phyloP scores from a whole-genome alignment of 1,140 invertebrate genomes.

The Brachionus calyciflorus region DNA sequence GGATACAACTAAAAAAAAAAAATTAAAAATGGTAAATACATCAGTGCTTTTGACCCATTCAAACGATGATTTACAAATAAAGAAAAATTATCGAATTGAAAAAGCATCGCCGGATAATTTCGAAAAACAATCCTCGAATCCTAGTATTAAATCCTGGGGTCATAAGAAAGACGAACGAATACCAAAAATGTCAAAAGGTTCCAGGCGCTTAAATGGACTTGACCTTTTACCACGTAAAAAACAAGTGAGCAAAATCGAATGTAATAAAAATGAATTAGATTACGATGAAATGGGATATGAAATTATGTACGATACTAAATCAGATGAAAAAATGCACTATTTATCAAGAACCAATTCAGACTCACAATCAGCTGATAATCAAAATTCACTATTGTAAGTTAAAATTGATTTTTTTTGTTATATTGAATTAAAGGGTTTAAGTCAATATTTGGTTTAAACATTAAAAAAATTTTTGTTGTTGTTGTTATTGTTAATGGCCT shows the following conservation, averaged over 20 bases:
- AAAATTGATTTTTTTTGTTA: too few relatives aligned
- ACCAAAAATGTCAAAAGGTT: constrained; percentile 16
- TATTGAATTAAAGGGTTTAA: too few relatives aligned
- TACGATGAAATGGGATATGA: constrained; percentile 20
- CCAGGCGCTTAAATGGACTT: not conserved
- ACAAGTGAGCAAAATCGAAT: not conserved
- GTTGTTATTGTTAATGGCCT: too few relatives aligned
- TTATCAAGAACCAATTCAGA: not conserved
- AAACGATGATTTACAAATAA: not conserved
- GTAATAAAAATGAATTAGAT: not conserved
- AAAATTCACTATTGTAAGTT: constrained; percentile 1
- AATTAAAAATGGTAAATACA: constrained; percentile 23
- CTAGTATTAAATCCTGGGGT: not conserved
- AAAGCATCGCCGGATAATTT: not conserved
- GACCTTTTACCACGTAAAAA: not conserved
- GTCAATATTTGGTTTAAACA: too few relatives aligned
- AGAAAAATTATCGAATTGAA: not conserved
- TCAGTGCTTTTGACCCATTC: not conserved
- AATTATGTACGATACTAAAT: constrained; percentile 12
- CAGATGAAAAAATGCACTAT: not conserved
- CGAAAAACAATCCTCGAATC: not conserved
- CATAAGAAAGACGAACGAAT: constrained; percentile 14
- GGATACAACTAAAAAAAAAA: not conserved
- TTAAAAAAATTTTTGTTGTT: too few relatives aligned
- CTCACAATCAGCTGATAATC: not conserved